Percentiles rank a stretch among this genome's conserved stretches.
These are phyloP conservation scores for Lytechinus pictus DNA, from an alignment of 35 echinoderm and acorn worm species.

Conservation along the genomic window DNA sequence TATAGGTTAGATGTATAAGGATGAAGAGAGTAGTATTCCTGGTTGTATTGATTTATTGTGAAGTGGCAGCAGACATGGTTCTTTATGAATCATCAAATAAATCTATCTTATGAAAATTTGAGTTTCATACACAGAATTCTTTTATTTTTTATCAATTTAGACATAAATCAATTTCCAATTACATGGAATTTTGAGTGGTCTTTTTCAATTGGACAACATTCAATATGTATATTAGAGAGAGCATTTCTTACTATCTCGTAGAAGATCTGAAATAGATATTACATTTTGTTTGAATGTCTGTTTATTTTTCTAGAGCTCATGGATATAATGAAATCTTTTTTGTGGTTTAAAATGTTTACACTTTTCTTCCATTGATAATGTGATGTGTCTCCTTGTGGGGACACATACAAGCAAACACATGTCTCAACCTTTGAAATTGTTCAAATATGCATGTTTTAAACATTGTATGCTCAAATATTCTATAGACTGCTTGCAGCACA, in stretches of 20 bases:
- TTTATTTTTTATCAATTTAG: neutral
- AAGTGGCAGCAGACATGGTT: neutral
- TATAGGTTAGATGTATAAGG: neutral
- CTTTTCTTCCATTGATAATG: neutral
- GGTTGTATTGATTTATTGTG: neutral
- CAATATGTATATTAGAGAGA: too few relatives aligned
- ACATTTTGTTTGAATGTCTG: too few relatives aligned
- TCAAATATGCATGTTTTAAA: neutral
- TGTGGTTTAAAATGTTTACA: neutral
- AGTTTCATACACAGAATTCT: neutral
- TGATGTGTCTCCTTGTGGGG: neutral
- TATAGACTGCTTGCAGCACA: neutral
- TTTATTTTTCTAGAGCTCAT: neutral
- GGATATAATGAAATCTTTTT: neutral
- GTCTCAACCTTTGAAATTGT: neutral
- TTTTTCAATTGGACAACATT: neutral
- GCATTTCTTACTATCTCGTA: too few relatives aligned
- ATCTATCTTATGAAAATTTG: neutral
- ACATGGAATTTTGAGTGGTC: neutral
- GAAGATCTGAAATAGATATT: too few relatives aligned
- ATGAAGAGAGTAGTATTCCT: neutral
- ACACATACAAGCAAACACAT: neutral
- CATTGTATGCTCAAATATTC: neutral
- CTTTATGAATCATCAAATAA: conserved; percentile 7
- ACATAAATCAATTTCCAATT: neutral